Conservation (phyloP, 2,888 invertebrate genomes). For the Drosophila testacea region DNA sequence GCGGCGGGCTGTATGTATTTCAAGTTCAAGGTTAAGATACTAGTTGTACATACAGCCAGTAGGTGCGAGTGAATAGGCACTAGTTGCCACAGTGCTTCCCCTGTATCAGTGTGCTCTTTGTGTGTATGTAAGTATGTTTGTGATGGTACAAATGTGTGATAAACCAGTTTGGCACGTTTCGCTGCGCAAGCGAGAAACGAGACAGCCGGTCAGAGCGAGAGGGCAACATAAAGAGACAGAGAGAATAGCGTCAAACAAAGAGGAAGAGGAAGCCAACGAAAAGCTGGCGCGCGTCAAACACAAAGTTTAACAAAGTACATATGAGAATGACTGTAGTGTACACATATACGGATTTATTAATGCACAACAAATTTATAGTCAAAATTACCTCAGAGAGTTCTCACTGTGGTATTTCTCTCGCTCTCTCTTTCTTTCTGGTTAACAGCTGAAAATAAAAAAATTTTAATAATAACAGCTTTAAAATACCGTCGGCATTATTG, state of each 20-base stretch:
- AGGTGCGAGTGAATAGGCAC: constrained; percentile 56
- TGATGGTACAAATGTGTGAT: constrained; percentile 48
- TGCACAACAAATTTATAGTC: constrained; percentile 16
- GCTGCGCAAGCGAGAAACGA: constrained; percentile 64
- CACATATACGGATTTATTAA: neutral
- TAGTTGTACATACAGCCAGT: constrained; percentile 75
- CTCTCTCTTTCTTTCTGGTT: no score
- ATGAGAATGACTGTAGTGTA: no score
- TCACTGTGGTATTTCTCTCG: no score
- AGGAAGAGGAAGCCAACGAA: constrained; percentile 79
- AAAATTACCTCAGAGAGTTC: constrained; percentile 1
- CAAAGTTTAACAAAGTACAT: constrained; percentile 30
- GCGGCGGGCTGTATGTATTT: constrained; percentile 71
- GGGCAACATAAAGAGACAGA: constrained; percentile 32
- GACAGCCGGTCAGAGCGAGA: constrained; percentile 43
- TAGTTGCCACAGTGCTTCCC: constrained; percentile 44
- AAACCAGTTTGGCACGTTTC: constrained; percentile 80
- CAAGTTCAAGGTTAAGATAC: constrained; percentile 85
- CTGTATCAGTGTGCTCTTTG: constrained; percentile 45
- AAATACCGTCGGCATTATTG: no score
- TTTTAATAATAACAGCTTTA: no score
- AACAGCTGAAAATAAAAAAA: no score
- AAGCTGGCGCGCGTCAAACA: constrained; percentile 52
- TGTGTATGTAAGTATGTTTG: constrained; percentile 14
- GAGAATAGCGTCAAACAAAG: constrained; percentile 72